Evolutionary conservation across 2,797 vertebrate genomes (phyloP).

Genomic region (Enteromius argenteus): DNA sequence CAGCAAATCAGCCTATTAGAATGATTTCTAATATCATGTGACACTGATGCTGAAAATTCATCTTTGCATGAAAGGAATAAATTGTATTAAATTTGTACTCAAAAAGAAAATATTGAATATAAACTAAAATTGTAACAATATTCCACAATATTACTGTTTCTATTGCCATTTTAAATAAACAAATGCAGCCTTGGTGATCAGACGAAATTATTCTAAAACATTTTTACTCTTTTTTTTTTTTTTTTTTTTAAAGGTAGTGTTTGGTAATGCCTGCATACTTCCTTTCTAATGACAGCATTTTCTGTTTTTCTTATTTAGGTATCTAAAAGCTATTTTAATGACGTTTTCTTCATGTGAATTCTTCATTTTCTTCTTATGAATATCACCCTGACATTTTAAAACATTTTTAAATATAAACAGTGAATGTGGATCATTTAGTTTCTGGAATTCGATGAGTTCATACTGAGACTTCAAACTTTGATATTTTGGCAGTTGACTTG

Average conservation of each 20-base stretch:
- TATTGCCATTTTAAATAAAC: not conserved
- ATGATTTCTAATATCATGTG: not conserved
- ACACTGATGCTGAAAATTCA: not conserved
- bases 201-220: not conserved
- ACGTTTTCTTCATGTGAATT: too few species aligned
- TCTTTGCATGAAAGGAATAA: not conserved
- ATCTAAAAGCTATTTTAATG: not conserved
- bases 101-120: not conserved
- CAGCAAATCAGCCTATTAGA: not conserved
- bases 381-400: not conserved
- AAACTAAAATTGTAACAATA: not conserved
- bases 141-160: not conserved
- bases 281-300: not conserved
- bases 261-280: not conserved
- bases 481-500: not conserved
- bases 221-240: too few species aligned
- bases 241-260: not conserved
- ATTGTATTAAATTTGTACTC: not conserved
- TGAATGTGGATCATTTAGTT: not conserved
- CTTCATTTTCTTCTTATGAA: too few species aligned
- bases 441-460: not conserved
- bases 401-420: not conserved
- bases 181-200: not conserved
- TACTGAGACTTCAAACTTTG: not conserved
- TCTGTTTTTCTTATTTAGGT: not conserved